Evolutionary conservation across 2,888 invertebrate genomes (phyloP).

Genomic region (Drosophila flavopinicola): DNA sequence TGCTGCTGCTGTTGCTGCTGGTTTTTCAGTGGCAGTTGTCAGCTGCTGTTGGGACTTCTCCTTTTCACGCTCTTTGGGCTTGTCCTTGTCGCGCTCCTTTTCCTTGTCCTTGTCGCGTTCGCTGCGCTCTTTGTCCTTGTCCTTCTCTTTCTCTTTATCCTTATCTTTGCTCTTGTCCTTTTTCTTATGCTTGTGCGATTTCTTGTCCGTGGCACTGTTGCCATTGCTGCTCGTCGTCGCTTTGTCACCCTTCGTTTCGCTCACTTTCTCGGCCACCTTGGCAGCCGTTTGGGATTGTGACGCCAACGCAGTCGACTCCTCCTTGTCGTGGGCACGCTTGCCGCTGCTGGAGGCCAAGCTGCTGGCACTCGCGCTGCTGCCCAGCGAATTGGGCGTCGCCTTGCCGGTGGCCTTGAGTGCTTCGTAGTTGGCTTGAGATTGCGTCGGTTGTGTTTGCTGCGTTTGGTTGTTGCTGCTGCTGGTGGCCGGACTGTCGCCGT

Average conservation of each 20-base stretch:
- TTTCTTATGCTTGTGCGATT: slow-evolving; percentile 87
- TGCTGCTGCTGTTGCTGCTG: slow-evolving; percentile 19
- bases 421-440: slow-evolving; percentile 41
- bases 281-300: slow-evolving; percentile 10
- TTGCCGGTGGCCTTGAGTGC: slow-evolving; percentile 54
- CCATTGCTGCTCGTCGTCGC: slow-evolving; percentile 29
- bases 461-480: slow-evolving; percentile 22
- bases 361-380: slow-evolving; percentile 58
- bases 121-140: slow-evolving; percentile 64
- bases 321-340: slow-evolving; percentile 56
- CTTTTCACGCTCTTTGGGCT: slow-evolving; percentile 48
- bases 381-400: slow-evolving; percentile 63
- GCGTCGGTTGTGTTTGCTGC: slow-evolving; percentile 14
- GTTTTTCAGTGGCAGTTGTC: slow-evolving; percentile 21
- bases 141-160: slow-evolving; percentile 85
- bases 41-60: slow-evolving; percentile 27
- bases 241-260: slow-evolving; percentile 51
- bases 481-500: slow-evolving; percentile 47
- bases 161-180: slow-evolving; percentile 89
- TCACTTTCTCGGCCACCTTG: slow-evolving; percentile 52
- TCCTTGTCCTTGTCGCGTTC: slow-evolving; percentile 60
- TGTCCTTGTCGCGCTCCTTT: slow-evolving; percentile 58
- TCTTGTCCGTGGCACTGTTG: slow-evolving; percentile 84
- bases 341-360: slow-evolving; percentile 39
- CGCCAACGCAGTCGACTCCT: slow-evolving; percentile 29